Base-by-base conservation (phyloP, 2,113 vertebrate species). In the Coregonus clupeaformis region DNA sequence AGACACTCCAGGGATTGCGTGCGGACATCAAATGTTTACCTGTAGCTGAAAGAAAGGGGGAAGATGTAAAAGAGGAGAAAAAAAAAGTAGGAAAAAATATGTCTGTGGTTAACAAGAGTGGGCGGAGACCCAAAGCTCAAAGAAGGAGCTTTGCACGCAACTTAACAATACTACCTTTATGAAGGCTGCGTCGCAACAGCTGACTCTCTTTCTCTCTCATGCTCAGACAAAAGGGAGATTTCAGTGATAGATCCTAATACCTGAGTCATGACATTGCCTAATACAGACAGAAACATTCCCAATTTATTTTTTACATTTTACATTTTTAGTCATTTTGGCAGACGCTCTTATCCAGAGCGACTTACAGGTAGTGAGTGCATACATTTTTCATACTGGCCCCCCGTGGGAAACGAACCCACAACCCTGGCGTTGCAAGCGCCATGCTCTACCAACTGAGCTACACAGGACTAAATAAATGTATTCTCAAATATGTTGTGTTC, bases 141-240 rank as follows among this genome's bases (percentile, higher is more conserved):
- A 68, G 86, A 27, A 1, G 66, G 79, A 82, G 80, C 87, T 92
- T 91, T 69, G 92, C 91, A 93, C 90, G 91, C 91, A 89, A 84
- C 24, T 1, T 77, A 92, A 93, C 92, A 93, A 93, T 92, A 64
- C 87, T 81, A 82, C 89, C 84, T 89, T 92, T 93, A 79, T 92
- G 74, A 66, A 49, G 27, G 69, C 68, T 22, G 18, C 3, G 20
- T 52, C 2, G 24, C n/a, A 22, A 30, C 13, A 29, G 29, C 52
- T 29, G 72, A 62, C 71, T 59, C 57, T 59, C 57, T 59, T 4
- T 59, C 57, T 59, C 57, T 60, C n/a, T 60, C 68, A 55, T 20
- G 47, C 68, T n/a, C 67, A 68, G 30, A 68, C 67, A 12, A 60
- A 60, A 22, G n/a, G n/a, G n/a, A 60, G 57, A 60, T 60, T 52